These are phyloP conservation scores for Mythimna albipuncta DNA, from an alignment of 2,888 invertebrate genomes.

Conservation along the genomic window DNA sequence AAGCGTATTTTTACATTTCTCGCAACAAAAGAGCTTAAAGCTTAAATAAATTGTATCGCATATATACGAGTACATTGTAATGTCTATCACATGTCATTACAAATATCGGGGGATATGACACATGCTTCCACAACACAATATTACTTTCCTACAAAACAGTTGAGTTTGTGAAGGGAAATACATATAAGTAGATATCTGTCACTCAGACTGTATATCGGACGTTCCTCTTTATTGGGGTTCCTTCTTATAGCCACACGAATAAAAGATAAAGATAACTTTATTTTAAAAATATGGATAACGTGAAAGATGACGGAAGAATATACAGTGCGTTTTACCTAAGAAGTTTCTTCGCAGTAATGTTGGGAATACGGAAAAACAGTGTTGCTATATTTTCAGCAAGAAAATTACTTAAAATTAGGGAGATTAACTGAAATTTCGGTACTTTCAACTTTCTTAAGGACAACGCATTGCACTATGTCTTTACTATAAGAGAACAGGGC, in stretches of 20 bases:
- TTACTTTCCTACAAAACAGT: conserved; percentile 5
- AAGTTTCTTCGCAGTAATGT: too few species aligned
- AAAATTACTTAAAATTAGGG: too few species aligned
- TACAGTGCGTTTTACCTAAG: too few species aligned
- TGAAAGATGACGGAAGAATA: too few species aligned
- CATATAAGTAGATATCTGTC: neutral
- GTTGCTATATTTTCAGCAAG: too few species aligned
- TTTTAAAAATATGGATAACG: too few species aligned
- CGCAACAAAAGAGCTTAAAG: neutral
- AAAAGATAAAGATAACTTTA: too few species aligned
- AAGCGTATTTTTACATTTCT: neutral
- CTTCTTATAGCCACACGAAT: neutral
- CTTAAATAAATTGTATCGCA: conserved; percentile 1
- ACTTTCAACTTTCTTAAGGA: too few species aligned
- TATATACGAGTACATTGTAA: neutral
- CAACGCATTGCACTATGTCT: too few species aligned
- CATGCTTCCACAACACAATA: conserved; percentile 18
- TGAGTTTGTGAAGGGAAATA: conserved; percentile 1
- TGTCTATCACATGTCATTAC: conserved; percentile 26
- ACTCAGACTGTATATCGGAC: neutral
- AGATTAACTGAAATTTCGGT: too few species aligned
- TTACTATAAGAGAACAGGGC: too few species aligned
- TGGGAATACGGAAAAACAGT: too few species aligned
- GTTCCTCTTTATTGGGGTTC: neutral
- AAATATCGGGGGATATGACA: conserved; percentile 19